These are phyloP conservation scores for Mirza zaza DNA, from an alignment of 2,113 vertebrate genomes.

Conservation along the genomic window DNA sequence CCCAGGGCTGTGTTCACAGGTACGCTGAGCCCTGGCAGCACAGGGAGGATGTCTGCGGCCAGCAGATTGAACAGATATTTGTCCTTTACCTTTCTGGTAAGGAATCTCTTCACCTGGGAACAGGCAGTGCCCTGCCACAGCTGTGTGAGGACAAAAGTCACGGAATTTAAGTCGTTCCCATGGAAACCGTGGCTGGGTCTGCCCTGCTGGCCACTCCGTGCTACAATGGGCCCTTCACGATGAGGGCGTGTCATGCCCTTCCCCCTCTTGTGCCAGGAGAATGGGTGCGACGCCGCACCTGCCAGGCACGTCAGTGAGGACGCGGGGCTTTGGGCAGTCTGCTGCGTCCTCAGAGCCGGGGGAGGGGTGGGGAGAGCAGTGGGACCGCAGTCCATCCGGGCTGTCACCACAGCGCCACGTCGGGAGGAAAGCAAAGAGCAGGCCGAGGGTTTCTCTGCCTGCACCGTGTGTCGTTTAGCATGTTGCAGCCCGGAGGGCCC, in stretches of 20 bases:
- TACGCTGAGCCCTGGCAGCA: rapidly evolving
- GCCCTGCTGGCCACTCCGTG: too few relatives aligned
- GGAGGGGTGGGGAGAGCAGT: rapidly evolving
- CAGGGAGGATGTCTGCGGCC: too few relatives aligned
- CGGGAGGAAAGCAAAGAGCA: too few relatives aligned
- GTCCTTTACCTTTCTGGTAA: too few relatives aligned
- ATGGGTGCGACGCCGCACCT: rapidly evolving
- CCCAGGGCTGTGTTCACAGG: rapidly evolving
- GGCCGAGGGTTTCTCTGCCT: rapidly evolving
- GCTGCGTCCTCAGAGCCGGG: rapidly evolving
- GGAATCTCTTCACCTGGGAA: rapidly evolving
- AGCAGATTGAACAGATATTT: neutral
- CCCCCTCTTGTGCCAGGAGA: neutral
- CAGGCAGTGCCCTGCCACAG: neutral
- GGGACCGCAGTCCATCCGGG: rapidly evolving
- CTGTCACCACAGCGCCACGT: rapidly evolving
- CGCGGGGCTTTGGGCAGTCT: rapidly evolving
- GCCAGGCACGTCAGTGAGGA: rapidly evolving
- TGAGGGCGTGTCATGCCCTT: rapidly evolving
- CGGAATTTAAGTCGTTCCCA: neutral
- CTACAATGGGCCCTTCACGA: neutral
- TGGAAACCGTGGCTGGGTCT: neutral
- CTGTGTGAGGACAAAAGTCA: neutral
- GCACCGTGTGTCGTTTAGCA: rapidly evolving
- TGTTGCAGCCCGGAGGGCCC: rapidly evolving